Base-by-base conservation (phyloP, 1,140 invertebrate genomes). In the Megathymus violae region DNA sequence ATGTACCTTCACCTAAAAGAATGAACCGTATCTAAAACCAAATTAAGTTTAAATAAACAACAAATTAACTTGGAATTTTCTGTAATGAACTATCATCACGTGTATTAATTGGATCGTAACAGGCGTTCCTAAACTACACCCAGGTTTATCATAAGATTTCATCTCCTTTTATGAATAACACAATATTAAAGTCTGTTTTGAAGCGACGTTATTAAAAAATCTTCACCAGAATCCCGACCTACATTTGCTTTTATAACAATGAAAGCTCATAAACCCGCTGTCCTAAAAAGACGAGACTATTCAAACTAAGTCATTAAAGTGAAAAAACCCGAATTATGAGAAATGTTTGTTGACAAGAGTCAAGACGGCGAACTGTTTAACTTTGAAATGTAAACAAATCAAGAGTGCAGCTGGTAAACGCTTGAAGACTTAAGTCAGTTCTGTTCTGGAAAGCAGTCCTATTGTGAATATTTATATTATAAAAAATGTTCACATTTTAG, bases 171-270 rank as follows among this genome's bases (percentile, higher is more conserved):
- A 25, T 25, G 22, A 25, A 25, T n/a, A n/a, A n/a, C n/a, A n/a
- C n/a, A n/a, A n/a, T n/a, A n/a, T n/a, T n/a, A n/a, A n/a, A n/a
- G n/a, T n/a, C n/a, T n/a, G n/a, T n/a, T n/a, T n/a, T 6, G 4
- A 31, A 31, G 9, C 9, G 1, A 31, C 1, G 9, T 31, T 31
- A 7, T 31, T 31, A 22, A 40, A 11, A 52, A 25, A 17, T 25
- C 16, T 41, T 54, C 19, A 54, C 36, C 51, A 41, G 51, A 38
- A 19, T 15, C 1, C 51, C 14, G 38, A 56, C 51, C 38, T 43
- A 56, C 19, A 56, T 56, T 56, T 56, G 38, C 14, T 22, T 56
- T 43, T 40, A 56, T 56, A 56, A 56, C 51, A 56, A 56, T 56
- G 51, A 56, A 43, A 56, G 10, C 22, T 56, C 51, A 56, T 56